phyloP scores from a whole-genome alignment of 2,797 vertebrate species.

The Eleutherodactylus coqui region DNA sequence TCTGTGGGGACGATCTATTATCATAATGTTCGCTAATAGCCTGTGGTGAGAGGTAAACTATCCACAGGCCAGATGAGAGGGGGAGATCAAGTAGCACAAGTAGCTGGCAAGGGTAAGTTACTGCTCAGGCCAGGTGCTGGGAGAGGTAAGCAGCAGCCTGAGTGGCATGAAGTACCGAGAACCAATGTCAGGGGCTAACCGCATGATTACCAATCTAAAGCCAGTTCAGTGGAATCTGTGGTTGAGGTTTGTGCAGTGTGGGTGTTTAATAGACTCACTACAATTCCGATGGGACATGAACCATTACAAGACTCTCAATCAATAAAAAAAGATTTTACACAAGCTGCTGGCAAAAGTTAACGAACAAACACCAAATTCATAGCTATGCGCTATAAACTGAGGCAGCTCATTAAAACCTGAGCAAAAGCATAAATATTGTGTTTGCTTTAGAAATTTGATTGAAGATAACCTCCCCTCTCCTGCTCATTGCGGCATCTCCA shows the following conservation, averaged over 20 bases:
- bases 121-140: not conserved
- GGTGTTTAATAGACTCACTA: conserved; percentile 5
- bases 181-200: not conserved
- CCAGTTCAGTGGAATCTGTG: not conserved
- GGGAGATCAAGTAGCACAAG: not conserved
- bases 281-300: not conserved
- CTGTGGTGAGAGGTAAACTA: not conserved
- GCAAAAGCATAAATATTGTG: too few species aligned
- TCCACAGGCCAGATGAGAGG: not conserved
- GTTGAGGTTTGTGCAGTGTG: conserved; percentile 1
- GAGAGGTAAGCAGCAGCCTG: not conserved
- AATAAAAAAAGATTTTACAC: not conserved
- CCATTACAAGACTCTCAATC: not conserved
- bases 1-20: not conserved
- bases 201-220: not conserved
- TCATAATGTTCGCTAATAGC: not conserved
- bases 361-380: not conserved
- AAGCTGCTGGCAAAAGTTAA: not conserved
- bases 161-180: too few species aligned
- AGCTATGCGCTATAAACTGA: not conserved
- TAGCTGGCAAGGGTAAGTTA: not conserved
- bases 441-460: too few species aligned
- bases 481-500: too few species aligned
- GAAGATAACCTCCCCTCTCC: too few species aligned
- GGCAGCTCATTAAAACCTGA: not conserved